Conservation (phyloP, 2,797 vertebrate species). For the Valencia hispanica region DNA sequence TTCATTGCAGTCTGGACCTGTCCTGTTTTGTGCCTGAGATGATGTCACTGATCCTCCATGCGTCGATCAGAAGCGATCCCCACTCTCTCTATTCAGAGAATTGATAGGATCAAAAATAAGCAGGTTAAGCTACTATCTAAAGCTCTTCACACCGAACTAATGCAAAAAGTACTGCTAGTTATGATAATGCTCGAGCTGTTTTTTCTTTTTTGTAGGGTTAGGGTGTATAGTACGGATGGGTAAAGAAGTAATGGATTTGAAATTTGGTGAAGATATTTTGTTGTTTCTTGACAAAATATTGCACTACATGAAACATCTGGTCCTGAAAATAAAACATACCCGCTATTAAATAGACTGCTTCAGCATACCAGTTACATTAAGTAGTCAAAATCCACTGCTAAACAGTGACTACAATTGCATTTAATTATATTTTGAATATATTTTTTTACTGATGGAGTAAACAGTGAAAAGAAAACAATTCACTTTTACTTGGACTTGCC, state of each 20-base stretch:
- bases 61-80: not conserved
- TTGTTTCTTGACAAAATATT: too few relatives aligned
- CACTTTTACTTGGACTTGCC: too few relatives aligned
- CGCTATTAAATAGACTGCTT: not conserved
- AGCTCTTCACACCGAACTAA: not conserved
- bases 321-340: too few relatives aligned
- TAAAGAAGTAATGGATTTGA: not conserved
- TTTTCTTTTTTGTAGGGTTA: too few relatives aligned
- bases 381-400: too few relatives aligned
- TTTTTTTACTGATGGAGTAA: too few relatives aligned
- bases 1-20: too few relatives aligned
- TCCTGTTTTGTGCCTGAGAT: not conserved
- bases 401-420: not conserved
- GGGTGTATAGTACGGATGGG: not conserved
- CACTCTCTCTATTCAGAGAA: not conserved
- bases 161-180: not conserved
- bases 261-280: not conserved
- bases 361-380: not conserved
- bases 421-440: too few relatives aligned
- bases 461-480: too few relatives aligned
- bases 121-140: not conserved
- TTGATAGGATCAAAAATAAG: not conserved
- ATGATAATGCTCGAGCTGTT: not conserved
- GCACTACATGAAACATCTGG: too few relatives aligned
- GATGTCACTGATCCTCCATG: not conserved